Base-by-base conservation (phyloP, 2,797 vertebrate genomes). In the Babyrousa celebensis region DNA sequence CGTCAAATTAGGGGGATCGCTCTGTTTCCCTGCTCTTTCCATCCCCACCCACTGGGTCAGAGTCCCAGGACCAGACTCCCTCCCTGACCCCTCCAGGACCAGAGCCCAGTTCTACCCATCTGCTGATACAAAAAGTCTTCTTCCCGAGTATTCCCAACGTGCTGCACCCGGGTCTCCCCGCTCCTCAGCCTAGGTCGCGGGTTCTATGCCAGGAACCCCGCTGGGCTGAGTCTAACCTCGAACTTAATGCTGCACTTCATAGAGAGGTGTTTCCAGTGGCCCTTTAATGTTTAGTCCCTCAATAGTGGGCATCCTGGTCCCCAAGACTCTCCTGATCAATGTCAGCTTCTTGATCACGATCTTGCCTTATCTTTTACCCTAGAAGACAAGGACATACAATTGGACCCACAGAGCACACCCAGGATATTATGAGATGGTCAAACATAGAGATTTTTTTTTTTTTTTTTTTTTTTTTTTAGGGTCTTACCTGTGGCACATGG, bases 1-100 rank as follows among this genome's bases (percentile, higher is more conserved):
- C 2, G 43, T 29, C 29, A 5, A 5, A 16, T 32, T 52, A 56
- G 48, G 17, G 58, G 18, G 32, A 9, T 32, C 72, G 43, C 36
- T 18, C 21, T 7, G 6, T n/a, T 89, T 85, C 40, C 29, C 48
- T 32, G 85, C 9, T 32, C 84, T 88, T 40, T 84, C 40, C 36
- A 32, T 36, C 9, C 5, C 11, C 71, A 32, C 8, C 32, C 2
- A 0, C 27, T 52, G 1, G 54, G 10, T 40, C 32, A 65, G 23
- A 43, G 32, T 48, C 32, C 5, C 23, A n/a, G 15, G 85, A 36
- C 17, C 18, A 52, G 56, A 70, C 18, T 87, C n/a, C 43, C 12
- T 62, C 10, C 58, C 36, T 60, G 10, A 16, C 6, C 1, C 54
- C 18, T 58, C 56, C 15, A 56, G 23, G 43, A 36, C 25, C 21